Percentiles rank a stretch among this genome's conserved stretches.
These are phyloP conservation scores for Chionis minor DNA, from an alignment of 2,113 vertebrate species.

Conservation along the genomic window DNA sequence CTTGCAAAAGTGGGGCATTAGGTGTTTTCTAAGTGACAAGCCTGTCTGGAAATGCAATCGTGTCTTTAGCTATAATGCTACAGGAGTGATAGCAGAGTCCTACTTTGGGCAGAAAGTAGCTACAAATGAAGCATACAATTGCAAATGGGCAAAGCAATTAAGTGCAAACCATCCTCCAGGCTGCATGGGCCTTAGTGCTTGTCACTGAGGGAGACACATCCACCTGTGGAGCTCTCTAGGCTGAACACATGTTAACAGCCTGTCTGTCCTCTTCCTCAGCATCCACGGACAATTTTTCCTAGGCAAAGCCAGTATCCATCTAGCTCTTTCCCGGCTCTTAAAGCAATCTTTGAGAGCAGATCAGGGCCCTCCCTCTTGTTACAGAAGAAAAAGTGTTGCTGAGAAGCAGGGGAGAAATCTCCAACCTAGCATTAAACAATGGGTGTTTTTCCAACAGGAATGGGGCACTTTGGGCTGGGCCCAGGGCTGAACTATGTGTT, in stretches of 20 bases:
- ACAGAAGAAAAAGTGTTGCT: not conserved
- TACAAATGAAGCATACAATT: constrained; percentile 40
- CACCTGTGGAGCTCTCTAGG: not conserved
- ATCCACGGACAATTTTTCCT: not conserved
- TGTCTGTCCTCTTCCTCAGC: not conserved
- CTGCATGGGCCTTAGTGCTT: not conserved
- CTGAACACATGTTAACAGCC: not conserved
- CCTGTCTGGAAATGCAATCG: constrained; percentile 7
- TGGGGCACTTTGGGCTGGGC: not conserved
- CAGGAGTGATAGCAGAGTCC: not conserved
- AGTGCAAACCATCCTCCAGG: not conserved
- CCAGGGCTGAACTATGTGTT: not conserved
- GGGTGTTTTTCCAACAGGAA: not conserved
- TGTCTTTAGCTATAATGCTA: constrained; percentile 31
- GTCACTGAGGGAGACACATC: not conserved
- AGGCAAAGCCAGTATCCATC: not conserved
- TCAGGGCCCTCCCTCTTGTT: not conserved
- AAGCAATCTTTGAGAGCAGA: not conserved
- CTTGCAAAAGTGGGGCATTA: constrained; percentile 54
- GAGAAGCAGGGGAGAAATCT: not conserved
- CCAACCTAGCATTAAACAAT: not conserved
- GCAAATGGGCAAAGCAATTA: constrained; percentile 47
- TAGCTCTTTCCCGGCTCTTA: not conserved
- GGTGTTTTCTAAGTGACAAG: constrained; percentile 54
- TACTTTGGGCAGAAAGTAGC: constrained; percentile 38